Evolutionary conservation across 2,797 vertebrate species (phyloP), one percentile per base, ranked within the genome.

Genomic region (Catostomus latipinnis): DNA sequence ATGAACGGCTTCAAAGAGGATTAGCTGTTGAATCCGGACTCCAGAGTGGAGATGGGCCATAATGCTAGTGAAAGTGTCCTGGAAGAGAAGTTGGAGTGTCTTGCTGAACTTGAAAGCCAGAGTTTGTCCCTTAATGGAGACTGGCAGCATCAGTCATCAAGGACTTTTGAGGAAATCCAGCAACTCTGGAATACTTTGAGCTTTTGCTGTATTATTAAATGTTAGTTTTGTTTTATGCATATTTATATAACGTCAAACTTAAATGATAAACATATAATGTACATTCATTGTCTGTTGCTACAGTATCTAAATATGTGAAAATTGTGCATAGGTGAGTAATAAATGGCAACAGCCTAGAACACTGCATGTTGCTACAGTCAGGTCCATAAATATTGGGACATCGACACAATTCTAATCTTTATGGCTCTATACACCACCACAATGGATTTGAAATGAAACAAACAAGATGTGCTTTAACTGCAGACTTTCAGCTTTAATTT

Each of bases 171-270:
- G 81, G 52, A 80, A 78, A 16, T 9, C 18, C 1, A 80, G 80
- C 8, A 5, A 86, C 56, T 83, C 74, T 66, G 79, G 74, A 10
- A 76, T 79, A 68, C 53, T 83, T 8, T 83, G 78, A 79, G 10
- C 11, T 63, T 77, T 8, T 69, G 6, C 11, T 18, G 52, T 9
- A 22, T 46, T 65, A 34, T 45, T 76, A 57, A 57, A 7, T 68
- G 7, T 22, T 68, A 12, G 43, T 34, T 60, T 52, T 43, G 49
- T 56, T 12, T 11, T 54, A 54, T 43, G 10, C 8, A 6, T 52
- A 18, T 18, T 58, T 57, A 57, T 16, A 9, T 57, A 75, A 54
- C 34, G 53, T 13, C 53, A 54, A 12, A 11, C 5, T 18, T 16
- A 16, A 22, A 56, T 56, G 9, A 45, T 12, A 18, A 48, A 13